Evolutionary conservation across 2,888 invertebrate genomes (phyloP).

Genomic region (Sarcophaga carnaria): DNA sequence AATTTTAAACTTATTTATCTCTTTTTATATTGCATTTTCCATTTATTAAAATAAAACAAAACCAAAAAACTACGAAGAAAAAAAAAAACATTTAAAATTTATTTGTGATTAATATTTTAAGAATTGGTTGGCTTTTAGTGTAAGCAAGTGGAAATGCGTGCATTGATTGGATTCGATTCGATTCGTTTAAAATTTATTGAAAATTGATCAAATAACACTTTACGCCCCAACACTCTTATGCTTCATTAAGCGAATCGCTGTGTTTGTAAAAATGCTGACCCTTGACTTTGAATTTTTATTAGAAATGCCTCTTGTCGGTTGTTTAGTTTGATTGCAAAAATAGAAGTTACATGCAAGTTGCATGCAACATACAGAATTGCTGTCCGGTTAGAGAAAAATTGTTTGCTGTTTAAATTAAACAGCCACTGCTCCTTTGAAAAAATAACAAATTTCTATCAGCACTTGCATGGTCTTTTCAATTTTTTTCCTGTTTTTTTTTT

Average conservation of each 20-base stretch:
- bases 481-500: not conserved
- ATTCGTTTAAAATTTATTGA: slow-evolving; percentile 59
- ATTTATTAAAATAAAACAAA: not conserved
- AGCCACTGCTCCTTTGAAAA: slow-evolving; percentile 59
- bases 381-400: slow-evolving; percentile 51
- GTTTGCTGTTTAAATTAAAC: slow-evolving; percentile 63
- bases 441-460: slow-evolving; percentile 62
- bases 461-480: slow-evolving; percentile 43
- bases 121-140: not conserved
- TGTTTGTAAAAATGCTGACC: slow-evolving; percentile 63
- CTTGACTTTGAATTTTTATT: slow-evolving; percentile 67
- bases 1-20: not conserved
- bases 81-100: not conserved
- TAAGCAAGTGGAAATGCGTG: slow-evolving; percentile 1
- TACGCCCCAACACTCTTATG: slow-evolving; percentile 62
- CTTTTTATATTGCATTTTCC: not conserved
- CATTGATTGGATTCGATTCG: not conserved
- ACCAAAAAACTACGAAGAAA: not conserved
- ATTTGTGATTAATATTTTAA: too few relatives aligned
- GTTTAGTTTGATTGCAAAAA: slow-evolving; percentile 25
- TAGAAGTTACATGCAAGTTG: slow-evolving; percentile 41
- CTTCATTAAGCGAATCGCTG: slow-evolving; percentile 48
- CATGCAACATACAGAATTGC: slow-evolving; percentile 17
- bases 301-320: slow-evolving; percentile 50
- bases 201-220: slow-evolving; percentile 69